Conservation (phyloP, 2,797 vertebrate species). For the Gymnopithys bicolor region DNA sequence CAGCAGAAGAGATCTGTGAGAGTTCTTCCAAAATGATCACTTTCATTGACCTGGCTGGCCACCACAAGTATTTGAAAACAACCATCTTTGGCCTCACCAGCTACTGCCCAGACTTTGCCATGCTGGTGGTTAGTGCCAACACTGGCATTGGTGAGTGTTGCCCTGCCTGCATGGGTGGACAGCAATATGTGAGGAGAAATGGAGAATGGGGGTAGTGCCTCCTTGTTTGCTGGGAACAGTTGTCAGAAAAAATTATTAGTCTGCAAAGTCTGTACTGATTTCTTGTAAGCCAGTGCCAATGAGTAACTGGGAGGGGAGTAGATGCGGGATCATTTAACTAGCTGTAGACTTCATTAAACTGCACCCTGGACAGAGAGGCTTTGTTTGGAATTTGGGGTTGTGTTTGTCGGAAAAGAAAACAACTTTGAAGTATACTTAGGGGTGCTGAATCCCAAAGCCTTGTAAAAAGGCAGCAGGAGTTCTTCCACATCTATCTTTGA, state of each 20-base stretch:
- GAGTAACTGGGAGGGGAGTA: background rate
- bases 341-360: background rate
- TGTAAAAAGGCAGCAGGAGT: background rate
- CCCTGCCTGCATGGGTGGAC: background rate
- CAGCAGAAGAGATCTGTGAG: conserved; percentile 96
- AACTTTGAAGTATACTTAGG: background rate
- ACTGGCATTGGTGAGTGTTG: conserved; percentile 91
- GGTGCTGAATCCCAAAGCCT: background rate
- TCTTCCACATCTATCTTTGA: background rate
- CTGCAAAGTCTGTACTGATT: background rate
- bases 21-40: conserved; percentile 99
- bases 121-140: conserved; percentile 96
- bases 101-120: conserved; percentile 96
- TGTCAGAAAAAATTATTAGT: background rate
- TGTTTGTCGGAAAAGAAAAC: background rate
- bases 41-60: conserved; percentile 95
- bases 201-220: background rate
- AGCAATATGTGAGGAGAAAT: background rate
- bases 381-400: background rate
- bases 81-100: conserved; percentile 97
- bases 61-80: conserved; percentile 97
- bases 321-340: background rate
- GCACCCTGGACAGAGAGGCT: background rate
- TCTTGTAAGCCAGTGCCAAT: background rate
- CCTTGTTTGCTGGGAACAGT: background rate